Evolutionary conservation across 2,797 vertebrate genomes (phyloP).

Genomic region (Myotis planiceps): DNA sequence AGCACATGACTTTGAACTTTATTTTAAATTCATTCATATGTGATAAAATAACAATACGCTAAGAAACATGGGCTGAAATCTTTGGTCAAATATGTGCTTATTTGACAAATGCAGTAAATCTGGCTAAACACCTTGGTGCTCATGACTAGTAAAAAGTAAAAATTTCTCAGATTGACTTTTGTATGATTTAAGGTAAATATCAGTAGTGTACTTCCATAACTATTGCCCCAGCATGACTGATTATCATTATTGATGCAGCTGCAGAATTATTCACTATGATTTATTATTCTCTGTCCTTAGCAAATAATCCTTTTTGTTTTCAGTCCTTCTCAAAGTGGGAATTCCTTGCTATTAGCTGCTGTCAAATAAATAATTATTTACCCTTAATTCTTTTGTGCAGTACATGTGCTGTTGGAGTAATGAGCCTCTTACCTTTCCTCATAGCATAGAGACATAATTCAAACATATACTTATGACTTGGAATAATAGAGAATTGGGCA

Average conservation of each 20-base stretch:
- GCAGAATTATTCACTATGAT: not conserved
- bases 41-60: not conserved
- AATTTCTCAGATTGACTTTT: not conserved
- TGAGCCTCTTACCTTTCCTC: not conserved
- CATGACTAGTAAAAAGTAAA: not conserved
- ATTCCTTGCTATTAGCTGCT: not conserved
- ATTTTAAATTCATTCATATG: not conserved
- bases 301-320: slow-evolving; percentile 14
- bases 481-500: not conserved
- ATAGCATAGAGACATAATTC: not conserved
- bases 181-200: not conserved
- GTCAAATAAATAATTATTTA: not conserved
- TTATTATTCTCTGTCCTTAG: slow-evolving; percentile 26
- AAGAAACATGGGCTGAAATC: not conserved
- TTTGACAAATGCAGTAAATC: not conserved
- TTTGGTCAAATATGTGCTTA: not conserved
- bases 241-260: not conserved
- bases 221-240: not conserved
- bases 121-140: not conserved
- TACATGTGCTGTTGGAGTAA: not conserved
- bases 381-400: not conserved
- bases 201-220: not conserved
- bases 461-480: not conserved
- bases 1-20: not conserved
- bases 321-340: not conserved